Evolutionary conservation across 92 coral and sea anemone genomes (phyloP), one percentile per base, ranked within the genome.

Genomic region (Zoanthus sansibaricus): DNA sequence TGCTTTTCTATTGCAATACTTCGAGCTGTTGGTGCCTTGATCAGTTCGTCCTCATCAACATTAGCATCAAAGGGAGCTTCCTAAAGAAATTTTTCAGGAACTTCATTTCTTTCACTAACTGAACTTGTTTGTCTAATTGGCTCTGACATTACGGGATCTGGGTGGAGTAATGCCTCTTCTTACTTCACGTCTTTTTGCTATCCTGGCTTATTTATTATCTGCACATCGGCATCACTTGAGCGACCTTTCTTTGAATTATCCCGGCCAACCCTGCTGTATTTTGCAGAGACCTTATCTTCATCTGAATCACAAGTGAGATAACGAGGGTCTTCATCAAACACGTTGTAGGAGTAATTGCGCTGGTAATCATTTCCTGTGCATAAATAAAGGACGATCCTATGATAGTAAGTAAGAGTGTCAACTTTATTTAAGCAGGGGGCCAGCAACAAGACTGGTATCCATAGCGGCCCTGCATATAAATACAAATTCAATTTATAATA

Each of bases 21-120:
- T 42, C 84, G 44, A 42, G 88, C 59, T 77, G 84, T 86, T 33
- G 88, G 86, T 47, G 68, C 88, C 80, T 72, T 86, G 79, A 82
- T 25, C 25, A 25, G 25, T 25, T 25, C 25, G 25, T 72, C 77
- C 37, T 72, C 77, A 15, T 85, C 89, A 21, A 84, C 84, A 58
- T 84, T 44, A 8, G 20, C 83, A 17, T 82, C 75, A 49, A 54
- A 82, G 82, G 75, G 87, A 69, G 64, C 9, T 56, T 79, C 91
- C 88, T 88, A 88, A 58, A 88, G 76, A 67, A 88, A 88, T 68
- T 88, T 87, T 48, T 88, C 91, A 49, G 91, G 91, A 56, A 88
- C 25, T 61, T 51, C 82, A 82, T 31, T 47, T 18, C 71, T 42
- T 69, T 72, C 78, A 80, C 33, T 25, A 42, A 18, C 31, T 85